Conservation (phyloP, 2,113 vertebrate genomes). For the Nettapus auritus region DNA sequence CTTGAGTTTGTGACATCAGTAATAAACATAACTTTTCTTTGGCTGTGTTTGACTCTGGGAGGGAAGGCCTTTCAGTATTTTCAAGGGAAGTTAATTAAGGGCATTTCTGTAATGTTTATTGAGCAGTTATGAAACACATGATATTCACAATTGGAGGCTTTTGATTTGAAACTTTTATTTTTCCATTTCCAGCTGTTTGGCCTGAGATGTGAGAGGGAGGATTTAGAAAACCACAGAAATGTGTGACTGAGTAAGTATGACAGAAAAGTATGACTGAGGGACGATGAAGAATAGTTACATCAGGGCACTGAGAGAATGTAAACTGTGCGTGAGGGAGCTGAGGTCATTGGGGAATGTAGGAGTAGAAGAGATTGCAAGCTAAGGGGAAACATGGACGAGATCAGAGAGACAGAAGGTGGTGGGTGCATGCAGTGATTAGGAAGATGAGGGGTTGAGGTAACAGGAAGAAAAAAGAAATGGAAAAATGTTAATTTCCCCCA, state of each 20-base stretch:
- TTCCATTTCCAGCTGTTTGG: neutral
- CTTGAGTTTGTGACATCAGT: neutral
- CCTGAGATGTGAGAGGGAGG: neutral
- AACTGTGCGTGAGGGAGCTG: neutral
- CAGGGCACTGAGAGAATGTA: neutral
- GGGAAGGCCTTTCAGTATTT: constrained; percentile 1
- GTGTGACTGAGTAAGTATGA: neutral
- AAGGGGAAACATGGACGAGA: neutral
- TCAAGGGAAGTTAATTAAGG: neutral
- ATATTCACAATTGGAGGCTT: constrained; percentile 2
- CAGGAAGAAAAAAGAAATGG: neutral
- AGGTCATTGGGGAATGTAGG: neutral
- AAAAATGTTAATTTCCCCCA: constrained; percentile 8
- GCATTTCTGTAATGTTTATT: neutral
- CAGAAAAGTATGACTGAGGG: neutral
- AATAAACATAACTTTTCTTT: neutral
- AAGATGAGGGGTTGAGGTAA: neutral
- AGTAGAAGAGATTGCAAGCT: neutral
- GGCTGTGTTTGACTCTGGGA: neutral
- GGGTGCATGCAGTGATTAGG: neutral
- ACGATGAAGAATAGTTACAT: neutral
- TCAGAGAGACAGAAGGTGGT: neutral
- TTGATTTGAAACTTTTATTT: neutral
- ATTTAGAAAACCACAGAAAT: neutral
- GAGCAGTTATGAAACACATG: neutral